phyloP scores from a whole-genome alignment of 2,113 vertebrate genomes.

The Sarotherodon lohbergeri region DNA sequence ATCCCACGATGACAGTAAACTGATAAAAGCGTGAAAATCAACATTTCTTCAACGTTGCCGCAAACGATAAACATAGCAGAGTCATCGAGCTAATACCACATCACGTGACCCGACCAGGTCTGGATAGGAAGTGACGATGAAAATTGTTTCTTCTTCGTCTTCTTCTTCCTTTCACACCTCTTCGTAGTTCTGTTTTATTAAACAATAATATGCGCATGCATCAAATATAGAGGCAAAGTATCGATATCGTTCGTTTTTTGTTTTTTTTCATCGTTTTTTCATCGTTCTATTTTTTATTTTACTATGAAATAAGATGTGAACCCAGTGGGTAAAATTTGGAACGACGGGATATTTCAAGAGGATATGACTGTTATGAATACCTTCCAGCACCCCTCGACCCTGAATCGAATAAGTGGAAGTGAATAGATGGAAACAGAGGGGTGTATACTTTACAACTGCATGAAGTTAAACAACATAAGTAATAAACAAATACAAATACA shows the following conservation, averaged over 20 bases:
- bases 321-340: neutral
- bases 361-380: neutral
- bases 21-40: neutral
- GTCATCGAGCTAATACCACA: slow-evolving; percentile 64
- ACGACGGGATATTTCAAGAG: neutral
- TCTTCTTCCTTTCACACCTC: neutral
- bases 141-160: slow-evolving; percentile 24
- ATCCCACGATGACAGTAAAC: neutral
- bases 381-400: neutral
- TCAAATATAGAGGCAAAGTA: neutral
- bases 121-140: slow-evolving; percentile 68
- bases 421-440: neutral
- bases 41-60: slow-evolving; percentile 36
- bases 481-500: neutral
- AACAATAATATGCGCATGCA: neutral
- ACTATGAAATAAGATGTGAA: neutral
- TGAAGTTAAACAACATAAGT: neutral
- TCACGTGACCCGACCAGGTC: slow-evolving; percentile 70
- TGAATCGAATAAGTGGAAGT: neutral
- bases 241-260: neutral
- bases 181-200: neutral
- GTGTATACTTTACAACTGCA: neutral
- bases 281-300: neutral
- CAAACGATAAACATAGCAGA: slow-evolving; percentile 71
- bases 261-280: neutral